Evolutionary conservation across 2,888 invertebrate genomes (phyloP).

Genomic region (Nasonovia ribisnigri): DNA sequence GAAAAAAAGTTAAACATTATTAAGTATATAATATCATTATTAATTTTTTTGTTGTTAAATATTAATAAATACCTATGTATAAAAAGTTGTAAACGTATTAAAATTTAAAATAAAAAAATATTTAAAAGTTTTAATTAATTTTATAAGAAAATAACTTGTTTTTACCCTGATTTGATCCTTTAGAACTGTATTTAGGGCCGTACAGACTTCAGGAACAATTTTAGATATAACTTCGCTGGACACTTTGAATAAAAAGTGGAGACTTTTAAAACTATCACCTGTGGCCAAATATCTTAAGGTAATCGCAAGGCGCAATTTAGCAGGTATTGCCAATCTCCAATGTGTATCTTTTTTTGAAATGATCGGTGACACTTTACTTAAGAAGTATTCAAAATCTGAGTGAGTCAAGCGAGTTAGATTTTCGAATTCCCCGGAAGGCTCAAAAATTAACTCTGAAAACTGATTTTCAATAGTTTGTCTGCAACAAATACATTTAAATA

Average conservation of each 20-base stretch:
- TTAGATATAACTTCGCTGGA: conserved; percentile 9
- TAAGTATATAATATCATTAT: background rate
- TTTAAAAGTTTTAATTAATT: background rate
- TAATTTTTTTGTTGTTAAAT: background rate
- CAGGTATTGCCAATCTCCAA: conserved; percentile 15
- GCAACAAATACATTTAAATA: background rate
- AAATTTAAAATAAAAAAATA: background rate
- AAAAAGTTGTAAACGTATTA: background rate
- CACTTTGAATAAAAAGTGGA: conserved; percentile 37
- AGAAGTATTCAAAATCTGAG: conserved; percentile 25
- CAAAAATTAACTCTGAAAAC: conserved; percentile 24
- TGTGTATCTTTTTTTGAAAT: background rate
- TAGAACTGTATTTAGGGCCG: background rate
- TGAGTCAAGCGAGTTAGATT: background rate
- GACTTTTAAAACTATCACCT: conserved; percentile 39
- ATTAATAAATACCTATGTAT: background rate
- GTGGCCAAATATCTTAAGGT: conserved; percentile 22
- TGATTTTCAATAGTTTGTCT: conserved; percentile 27
- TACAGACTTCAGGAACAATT: conserved; percentile 21
- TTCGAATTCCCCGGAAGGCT: conserved; percentile 30
- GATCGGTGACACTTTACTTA: conserved; percentile 9
- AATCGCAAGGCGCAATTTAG: conserved; percentile 23
- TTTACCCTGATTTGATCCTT: conserved; percentile 20
- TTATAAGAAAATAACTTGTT: conserved; percentile 14
- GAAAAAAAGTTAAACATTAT: background rate